Evolutionary conservation across 2,888 invertebrate genomes (phyloP), one percentile per base, ranked within the genome.

Genomic region (Watsonalla binaria): DNA sequence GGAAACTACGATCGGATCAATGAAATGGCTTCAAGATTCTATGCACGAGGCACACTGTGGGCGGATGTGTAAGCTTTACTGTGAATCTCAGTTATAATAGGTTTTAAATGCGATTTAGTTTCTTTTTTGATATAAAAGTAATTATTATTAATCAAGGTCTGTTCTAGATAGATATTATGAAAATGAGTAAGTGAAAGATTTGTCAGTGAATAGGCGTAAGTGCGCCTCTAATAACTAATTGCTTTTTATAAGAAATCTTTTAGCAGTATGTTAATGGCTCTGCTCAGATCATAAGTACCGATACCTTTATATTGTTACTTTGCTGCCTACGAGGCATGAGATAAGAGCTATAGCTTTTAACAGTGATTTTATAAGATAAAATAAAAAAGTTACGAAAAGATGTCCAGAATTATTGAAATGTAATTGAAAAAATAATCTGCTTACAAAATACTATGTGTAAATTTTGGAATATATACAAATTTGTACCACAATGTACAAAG

Each of bases 1-100:
- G 70, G 67, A 63, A 70, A 68, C 57, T 61, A 60, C 60, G 58
- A 57, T 59, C 53, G 58, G 45, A 51, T 42, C 8, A 5, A 11
- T 8, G 42, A 42, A 42, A 11, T 37, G 37, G 37, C 8, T 37
- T 37, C 37, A 37, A 37, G 37, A 37, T 42, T 42, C 42, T 11
- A 42, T 42, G 42, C 42, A 42, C 42, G 42, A 42, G 6, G 42
- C 42, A 42, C 11, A 42, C 42, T 37, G 8, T 42, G 11, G 11
- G 0, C 5, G 11, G 2, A 42, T 11, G 8, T 11, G 8, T 11
- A 11, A 11, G 42, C 42, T 42, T 42, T 42, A 42, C 11, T 42
- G 11, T 42, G 42, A 42, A 42, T 6, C 11, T 11, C 42, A 42
- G 11, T 11, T 42, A 7, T 11, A 42, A 6, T 11, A 42, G 42